Conservation (phyloP, 2,113 vertebrate genomes). For the Camelus bactrianus region DNA sequence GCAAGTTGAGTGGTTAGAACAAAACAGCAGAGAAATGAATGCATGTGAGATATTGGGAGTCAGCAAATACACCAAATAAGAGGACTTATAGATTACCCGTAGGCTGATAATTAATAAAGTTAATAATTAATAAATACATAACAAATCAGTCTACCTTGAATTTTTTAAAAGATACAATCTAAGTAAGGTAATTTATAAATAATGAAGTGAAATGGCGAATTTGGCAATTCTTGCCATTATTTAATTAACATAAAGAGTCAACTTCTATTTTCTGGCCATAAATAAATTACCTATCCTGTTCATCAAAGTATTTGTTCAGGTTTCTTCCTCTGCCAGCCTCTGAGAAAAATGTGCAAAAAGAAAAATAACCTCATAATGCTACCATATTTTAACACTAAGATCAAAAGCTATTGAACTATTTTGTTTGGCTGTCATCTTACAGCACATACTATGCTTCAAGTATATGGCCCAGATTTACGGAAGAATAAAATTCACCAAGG, state of each 20-base stretch:
- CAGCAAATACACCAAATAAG: neutral
- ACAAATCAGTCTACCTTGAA: neutral
- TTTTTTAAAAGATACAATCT: slow-evolving; percentile 46
- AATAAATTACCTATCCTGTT: slow-evolving; percentile 31
- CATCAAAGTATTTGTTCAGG: neutral
- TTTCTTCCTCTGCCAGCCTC: neutral
- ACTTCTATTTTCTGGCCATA: slow-evolving; percentile 45
- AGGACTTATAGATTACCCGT: neutral
- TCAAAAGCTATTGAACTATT: neutral
- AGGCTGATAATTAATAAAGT: slow-evolving; percentile 34
- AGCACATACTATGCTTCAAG: neutral
- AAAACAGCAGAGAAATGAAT: neutral
- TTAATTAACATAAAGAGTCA: slow-evolving; percentile 17
- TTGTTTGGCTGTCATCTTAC: neutral
- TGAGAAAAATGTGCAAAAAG: neutral
- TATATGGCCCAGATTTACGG: neutral
- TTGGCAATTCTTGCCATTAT: slow-evolving; percentile 16
- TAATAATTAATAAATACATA: neutral
- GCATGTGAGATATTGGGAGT: neutral
- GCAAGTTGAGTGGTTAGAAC: neutral
- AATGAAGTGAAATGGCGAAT: slow-evolving; percentile 58
- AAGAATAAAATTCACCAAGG: neutral
- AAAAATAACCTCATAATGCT: neutral
- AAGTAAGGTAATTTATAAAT: neutral
- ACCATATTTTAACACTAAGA: neutral